Evolutionary conservation across 2,888 invertebrate species (phyloP), one percentile per base, ranked within the genome.

Genomic region (Scaeva pyrastri): DNA sequence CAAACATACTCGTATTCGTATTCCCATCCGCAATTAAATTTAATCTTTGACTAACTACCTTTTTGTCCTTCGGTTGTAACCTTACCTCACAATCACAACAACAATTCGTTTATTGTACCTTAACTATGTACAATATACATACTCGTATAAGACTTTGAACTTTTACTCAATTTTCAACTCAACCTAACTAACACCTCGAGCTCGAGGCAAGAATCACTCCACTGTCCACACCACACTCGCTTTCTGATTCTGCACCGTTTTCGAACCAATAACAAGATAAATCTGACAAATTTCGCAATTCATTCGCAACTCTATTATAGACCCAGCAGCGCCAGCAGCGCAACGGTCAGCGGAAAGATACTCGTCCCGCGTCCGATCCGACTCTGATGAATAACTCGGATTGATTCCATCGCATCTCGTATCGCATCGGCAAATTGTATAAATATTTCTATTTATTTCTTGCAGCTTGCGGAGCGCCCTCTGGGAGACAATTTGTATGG

Each of bases 1-100:
- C 50, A n/a, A n/a, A n/a, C n/a, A n/a, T n/a, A n/a, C n/a, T n/a
- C n/a, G n/a, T n/a, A n/a, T n/a, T n/a, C n/a, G n/a, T 31, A 31
- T 31, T 71, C 56, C 19, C 50, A 70, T 36, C 55, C 26, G 55
- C 36, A 73, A 58, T 72, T 72, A 64, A 52, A 64, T 72, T 41
- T 43, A 79, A 73, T 79, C 60, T 62, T 12, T 7, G 55, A 11
- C 12, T 52, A 75, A 81, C 62, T 14, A 70, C 39, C 73, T 39
- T 12, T 16, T 21, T 71, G 75, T 64, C 81, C 81, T 81, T 81
- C 75, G 58, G 26, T 45, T 39, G 19, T 74, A 68, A 74, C 68
- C 68, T 62, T 23, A 36, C 31, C 6, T 31, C 31, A 31, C n/a
- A 2, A 0, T 31, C 31, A 31, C 41, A 68, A 56, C 0, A 41